Percentiles rank a stretch among this genome's conserved stretches.
Evolutionary conservation across 1,140 invertebrate genomes (phyloP).

Genomic region (Condylostylus longicornis): DNA sequence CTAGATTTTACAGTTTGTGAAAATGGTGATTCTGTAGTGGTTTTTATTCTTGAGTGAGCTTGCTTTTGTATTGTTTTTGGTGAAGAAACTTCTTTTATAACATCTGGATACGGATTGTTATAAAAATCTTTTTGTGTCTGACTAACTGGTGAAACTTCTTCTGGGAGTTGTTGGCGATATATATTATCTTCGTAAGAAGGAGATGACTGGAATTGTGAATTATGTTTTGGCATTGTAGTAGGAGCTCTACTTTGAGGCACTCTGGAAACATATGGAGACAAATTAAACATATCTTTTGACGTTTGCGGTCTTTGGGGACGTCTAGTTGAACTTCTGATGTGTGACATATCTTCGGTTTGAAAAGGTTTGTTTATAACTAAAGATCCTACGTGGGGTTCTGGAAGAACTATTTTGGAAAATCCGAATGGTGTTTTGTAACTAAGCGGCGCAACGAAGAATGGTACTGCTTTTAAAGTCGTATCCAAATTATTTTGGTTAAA

Average conservation of each 20-base stretch:
- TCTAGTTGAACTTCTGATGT: neutral
- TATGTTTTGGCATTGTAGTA: neutral
- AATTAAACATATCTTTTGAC: no score
- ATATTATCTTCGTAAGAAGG: no score
- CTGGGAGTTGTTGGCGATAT: constrained; percentile 9
- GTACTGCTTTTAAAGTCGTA: constrained; percentile 45
- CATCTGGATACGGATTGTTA: constrained; percentile 14
- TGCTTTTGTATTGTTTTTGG: constrained; percentile 22
- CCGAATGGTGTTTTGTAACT: constrained; percentile 65
- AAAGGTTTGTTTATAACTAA: constrained; percentile 44
- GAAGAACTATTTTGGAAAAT: constrained; percentile 68
- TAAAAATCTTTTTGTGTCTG: neutral
- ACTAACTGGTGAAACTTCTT: constrained; percentile 6
- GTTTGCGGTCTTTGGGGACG: neutral
- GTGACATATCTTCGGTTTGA: neutral
- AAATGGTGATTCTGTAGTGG: constrained; percentile 13
- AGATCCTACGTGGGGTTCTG: constrained; percentile 68
- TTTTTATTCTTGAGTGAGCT: constrained; percentile 22
- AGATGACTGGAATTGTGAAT: constrained; percentile 8
- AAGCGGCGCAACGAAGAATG: constrained; percentile 69
- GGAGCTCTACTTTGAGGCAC: neutral
- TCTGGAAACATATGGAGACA: no score
- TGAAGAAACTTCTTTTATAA: constrained; percentile 23
- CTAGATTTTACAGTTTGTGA: neutral
- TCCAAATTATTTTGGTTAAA: constrained; percentile 53